These are phyloP conservation scores for Irena cyanogastra DNA, from an alignment of 2,113 vertebrate species.

Conservation along the genomic window DNA sequence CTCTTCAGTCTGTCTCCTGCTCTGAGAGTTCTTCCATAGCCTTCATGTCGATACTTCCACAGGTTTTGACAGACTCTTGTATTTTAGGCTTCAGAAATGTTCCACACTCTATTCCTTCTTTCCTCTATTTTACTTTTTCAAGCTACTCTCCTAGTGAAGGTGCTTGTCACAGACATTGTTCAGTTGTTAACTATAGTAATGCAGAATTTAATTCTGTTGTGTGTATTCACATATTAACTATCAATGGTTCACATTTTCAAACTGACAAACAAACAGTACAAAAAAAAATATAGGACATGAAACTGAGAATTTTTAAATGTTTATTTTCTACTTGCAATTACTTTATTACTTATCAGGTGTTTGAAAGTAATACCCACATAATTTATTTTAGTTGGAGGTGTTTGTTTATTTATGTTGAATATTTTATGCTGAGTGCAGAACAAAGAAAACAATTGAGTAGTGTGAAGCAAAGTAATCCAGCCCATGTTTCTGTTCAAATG, in stretches of 20 bases:
- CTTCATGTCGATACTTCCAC: not conserved
- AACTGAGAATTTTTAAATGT: not conserved
- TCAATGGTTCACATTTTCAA: not conserved
- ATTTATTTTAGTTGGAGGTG: not conserved
- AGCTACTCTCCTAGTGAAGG: not conserved
- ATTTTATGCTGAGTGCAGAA: not conserved
- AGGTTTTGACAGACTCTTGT: not conserved
- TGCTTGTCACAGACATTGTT: not conserved
- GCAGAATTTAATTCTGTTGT: not conserved
- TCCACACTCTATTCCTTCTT: not conserved
- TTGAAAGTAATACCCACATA: not conserved
- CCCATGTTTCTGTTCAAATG: not conserved
- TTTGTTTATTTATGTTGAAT: not conserved
- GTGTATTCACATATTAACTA: not conserved
- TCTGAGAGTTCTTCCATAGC: not conserved
- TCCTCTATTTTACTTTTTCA: not conserved
- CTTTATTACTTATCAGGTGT: not conserved
- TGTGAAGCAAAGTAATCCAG: not conserved
- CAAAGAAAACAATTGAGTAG: not conserved
- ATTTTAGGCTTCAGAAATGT: not conserved
- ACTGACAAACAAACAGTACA: not conserved
- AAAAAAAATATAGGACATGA: not conserved
- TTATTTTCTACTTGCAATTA: not conserved
- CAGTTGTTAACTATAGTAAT: not conserved
- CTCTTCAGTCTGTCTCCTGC: not conserved